phyloP scores from a whole-genome alignment of 2,888 invertebrate species.

The Uropetala carovei region DNA sequence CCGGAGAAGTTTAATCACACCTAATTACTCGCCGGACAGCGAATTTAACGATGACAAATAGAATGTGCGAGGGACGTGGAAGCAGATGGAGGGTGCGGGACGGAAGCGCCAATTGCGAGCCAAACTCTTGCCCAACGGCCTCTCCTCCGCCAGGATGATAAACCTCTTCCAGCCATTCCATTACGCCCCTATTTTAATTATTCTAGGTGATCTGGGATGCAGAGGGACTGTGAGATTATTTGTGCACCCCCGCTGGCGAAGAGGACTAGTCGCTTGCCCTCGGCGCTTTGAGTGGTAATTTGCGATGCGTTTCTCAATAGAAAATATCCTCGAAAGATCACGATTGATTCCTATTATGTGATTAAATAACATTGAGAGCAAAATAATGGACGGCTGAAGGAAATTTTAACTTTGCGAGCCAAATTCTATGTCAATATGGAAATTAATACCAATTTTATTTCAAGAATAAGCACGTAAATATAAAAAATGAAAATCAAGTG shows the following conservation, averaged over 20 bases:
- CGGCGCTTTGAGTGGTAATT: not conserved
- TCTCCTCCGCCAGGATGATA: conserved; percentile 27
- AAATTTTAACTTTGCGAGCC: too few species aligned
- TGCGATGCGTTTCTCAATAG: too few species aligned
- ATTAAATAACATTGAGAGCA: too few species aligned
- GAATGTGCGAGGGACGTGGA: conserved; percentile 38
- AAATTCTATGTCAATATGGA: too few species aligned
- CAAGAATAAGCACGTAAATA: too few species aligned
- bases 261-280: not conserved
- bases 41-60: conserved; percentile 63
- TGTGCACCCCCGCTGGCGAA: not conserved
- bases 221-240: not conserved
- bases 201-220: not conserved
- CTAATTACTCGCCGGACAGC: conserved; percentile 64
- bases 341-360: too few species aligned
- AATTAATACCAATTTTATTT: too few species aligned
- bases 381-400: too few species aligned
- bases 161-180: conserved; percentile 17
- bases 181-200: not conserved
- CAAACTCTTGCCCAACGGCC: not conserved
- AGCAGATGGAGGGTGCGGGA: not conserved
- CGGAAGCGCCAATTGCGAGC: conserved; percentile 24
- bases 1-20: conserved; percentile 55
- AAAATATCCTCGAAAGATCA: too few species aligned
- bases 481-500: too few species aligned